Conservation (phyloP, 2,888 invertebrate species). For the Agrochola macilenta region DNA sequence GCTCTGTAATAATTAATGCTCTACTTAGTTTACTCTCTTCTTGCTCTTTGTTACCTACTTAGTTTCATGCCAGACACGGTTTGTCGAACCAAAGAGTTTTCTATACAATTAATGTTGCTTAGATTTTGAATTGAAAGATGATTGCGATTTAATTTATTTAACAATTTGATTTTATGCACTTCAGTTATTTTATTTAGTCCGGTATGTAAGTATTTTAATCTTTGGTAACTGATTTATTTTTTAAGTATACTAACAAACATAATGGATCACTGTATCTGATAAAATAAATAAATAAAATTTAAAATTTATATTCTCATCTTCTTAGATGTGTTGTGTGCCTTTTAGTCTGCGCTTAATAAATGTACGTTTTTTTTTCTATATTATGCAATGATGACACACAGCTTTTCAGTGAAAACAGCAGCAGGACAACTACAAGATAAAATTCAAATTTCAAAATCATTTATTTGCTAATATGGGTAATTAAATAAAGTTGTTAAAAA, state of each 20-base stretch:
- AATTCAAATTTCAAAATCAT: no score
- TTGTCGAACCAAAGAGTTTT: background rate
- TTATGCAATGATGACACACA: background rate
- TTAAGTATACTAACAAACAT: background rate
- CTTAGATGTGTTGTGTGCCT: background rate
- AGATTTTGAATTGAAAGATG: background rate
- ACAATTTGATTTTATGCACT: background rate
- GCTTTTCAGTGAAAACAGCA: background rate
- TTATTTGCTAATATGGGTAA: no score
- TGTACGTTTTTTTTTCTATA: no score
- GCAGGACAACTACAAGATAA: background rate
- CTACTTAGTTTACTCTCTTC: background rate
- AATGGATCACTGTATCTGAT: background rate
- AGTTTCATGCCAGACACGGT: background rate
- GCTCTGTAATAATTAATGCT: conserved; percentile 30
- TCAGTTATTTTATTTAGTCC: background rate
- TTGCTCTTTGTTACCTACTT: background rate
- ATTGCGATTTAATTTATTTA: background rate
- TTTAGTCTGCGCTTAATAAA: background rate
- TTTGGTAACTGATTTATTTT: background rate
- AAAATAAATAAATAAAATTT: background rate
- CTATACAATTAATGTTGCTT: background rate
- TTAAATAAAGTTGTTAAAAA: no score
- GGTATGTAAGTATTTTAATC: background rate
- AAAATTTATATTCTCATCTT: background rate